Evolutionary conservation across 2,797 vertebrate genomes (phyloP), one percentile per base, ranked within the genome.

Genomic region (Coracias cyanogaster): DNA sequence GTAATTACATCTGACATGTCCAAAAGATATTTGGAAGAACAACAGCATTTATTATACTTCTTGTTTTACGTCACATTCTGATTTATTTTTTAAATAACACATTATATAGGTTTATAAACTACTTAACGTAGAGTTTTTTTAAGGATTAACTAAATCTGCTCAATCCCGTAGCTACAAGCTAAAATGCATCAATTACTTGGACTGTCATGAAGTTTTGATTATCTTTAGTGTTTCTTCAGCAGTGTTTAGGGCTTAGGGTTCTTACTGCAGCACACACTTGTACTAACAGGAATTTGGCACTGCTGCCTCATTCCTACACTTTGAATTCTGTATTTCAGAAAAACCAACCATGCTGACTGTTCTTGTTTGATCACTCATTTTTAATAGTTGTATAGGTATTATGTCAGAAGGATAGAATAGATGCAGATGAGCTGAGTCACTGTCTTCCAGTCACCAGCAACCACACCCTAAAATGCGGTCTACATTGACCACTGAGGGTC

Each of bases 121-220:
- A 96, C 80, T 93, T 58, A 97, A 94, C 31, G 94, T 93, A 37
- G 39, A 58, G 4, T 29, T 2, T 29, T 72, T 70, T 84, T 83
- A 61, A 80, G 58, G 86, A 96, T 97, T 97, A 97, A 96, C 28
- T 94, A 97, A 97, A 97, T 96, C 96, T 97, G 86, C 51, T 95
- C 96, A 97, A 96, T 95, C 89, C 49, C 94, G 96, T 78, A 97
- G 90, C 85, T 97, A 96, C 72, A 90, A 96, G 84, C 93, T 96
- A 95, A 98, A 98, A 96, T 95, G 82, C 72, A 87, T 84, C 89
- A 96, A 95, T 94, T 95, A 84, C 89, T 96, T 95, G 64, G 69
- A 86, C 88, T 96, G 89, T 95, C 84, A 92, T 85, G 94, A 95
- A 95, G 45, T 82, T 95, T 86, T 95, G 62, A 81, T 96, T 95